These are phyloP conservation scores for Nomada lathburiana DNA, from an alignment of 2,888 invertebrate genomes.

Conservation along the genomic window DNA sequence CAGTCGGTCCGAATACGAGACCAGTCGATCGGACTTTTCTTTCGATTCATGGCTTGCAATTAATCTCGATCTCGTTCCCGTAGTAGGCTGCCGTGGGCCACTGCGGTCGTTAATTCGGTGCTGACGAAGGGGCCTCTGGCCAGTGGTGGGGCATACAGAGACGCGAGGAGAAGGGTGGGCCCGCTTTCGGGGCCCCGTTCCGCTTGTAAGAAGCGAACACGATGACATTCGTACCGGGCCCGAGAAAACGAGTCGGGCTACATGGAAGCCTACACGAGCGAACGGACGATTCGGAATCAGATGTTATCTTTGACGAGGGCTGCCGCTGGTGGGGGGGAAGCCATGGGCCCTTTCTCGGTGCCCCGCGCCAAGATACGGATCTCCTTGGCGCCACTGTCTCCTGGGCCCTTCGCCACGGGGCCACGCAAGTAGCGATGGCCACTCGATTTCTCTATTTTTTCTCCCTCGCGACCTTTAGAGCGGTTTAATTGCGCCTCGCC, in stretches of 20 bases:
- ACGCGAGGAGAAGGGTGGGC: constrained; percentile 15
- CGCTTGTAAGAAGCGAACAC: constrained; percentile 72
- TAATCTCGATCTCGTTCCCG: constrained; percentile 69
- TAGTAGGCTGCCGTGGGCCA: constrained; percentile 45
- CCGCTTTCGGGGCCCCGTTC: constrained; percentile 50
- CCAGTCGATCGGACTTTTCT: constrained; percentile 50
- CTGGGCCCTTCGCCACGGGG: constrained; percentile 69
- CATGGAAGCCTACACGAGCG: constrained; percentile 72
- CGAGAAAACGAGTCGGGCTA: constrained; percentile 72
- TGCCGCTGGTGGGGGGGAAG: constrained; percentile 65
- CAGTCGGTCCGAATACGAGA: constrained; percentile 49
- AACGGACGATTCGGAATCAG: constrained; percentile 82
- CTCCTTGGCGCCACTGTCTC: constrained; percentile 83
- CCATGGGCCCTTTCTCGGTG: constrained; percentile 70
- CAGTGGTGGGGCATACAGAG: constrained; percentile 40
- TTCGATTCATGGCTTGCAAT: constrained; percentile 66
- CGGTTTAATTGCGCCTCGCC: constrained; percentile 35
- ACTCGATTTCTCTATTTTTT: constrained; percentile 44
- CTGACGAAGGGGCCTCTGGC: constrained; percentile 50
- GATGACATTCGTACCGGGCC: constrained; percentile 73
- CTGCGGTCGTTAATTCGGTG: constrained; percentile 70
- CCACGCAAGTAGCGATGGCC: constrained; percentile 58
- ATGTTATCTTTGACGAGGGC: constrained; percentile 83
- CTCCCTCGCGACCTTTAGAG: constrained; percentile 29
- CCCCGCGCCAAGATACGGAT: constrained; percentile 83